These are phyloP conservation scores for Eupelmus urozonus DNA, from an alignment of 2,888 invertebrate genomes.

Conservation along the genomic window DNA sequence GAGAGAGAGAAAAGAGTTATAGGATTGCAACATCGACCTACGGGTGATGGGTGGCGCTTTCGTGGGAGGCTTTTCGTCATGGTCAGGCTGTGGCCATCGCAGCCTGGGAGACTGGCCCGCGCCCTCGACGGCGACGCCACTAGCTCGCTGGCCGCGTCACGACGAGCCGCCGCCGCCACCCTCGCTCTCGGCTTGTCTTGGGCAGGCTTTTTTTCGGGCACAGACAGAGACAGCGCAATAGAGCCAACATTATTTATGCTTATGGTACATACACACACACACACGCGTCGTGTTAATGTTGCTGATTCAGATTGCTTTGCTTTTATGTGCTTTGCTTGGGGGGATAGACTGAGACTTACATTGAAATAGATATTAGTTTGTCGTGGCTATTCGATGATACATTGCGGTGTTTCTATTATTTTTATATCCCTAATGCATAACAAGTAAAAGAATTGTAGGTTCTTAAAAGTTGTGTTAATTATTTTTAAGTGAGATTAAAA, in stretches of 20 bases:
- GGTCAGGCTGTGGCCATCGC: constrained; percentile 19
- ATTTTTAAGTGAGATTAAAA: no score
- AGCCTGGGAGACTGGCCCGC: not conserved
- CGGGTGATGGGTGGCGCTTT: constrained; percentile 61
- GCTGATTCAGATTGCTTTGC: no score
- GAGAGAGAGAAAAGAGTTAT: constrained; percentile 51
- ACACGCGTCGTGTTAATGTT: no score
- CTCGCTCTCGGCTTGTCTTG: constrained; percentile 18
- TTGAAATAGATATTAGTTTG: no score
- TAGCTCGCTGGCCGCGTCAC: constrained; percentile 51
- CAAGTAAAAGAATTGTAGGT: no score
- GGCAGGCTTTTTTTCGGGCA: constrained; percentile 47
- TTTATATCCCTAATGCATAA: no score
- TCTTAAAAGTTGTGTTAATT: no score
- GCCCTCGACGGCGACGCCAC: constrained; percentile 10
- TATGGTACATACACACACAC: no score
- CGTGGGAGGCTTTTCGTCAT: constrained; percentile 55
- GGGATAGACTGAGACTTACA: no score
- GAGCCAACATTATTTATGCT: constrained; percentile 5
- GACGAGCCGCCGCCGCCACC: constrained; percentile 22
- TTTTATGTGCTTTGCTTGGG: no score
- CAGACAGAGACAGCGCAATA: constrained; percentile 7
- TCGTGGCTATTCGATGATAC: no score
- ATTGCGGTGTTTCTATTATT: no score
- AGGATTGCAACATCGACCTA: constrained; percentile 64